Conservation (phyloP, 2,888 invertebrate genomes). For the Tetramorium bicarinatum region DNA sequence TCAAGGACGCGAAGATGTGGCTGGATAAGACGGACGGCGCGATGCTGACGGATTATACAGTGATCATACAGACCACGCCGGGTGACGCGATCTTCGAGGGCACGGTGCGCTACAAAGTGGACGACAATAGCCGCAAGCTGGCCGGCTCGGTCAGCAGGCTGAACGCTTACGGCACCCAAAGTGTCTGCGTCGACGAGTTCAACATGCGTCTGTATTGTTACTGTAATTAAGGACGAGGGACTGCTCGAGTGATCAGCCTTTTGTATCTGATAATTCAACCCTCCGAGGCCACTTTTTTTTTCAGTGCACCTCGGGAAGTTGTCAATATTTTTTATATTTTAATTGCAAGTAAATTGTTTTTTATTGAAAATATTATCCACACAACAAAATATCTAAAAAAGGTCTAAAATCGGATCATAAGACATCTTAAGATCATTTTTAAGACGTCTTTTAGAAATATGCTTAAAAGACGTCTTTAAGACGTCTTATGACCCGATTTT, state of each 20-base stretch:
- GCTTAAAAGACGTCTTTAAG: too few species aligned
- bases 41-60: slow-evolving; percentile 89
- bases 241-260: neutral
- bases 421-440: too few species aligned
- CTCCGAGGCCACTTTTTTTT: too few species aligned
- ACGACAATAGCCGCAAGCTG: slow-evolving; percentile 86
- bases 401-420: too few species aligned
- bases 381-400: too few species aligned
- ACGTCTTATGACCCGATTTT: too few species aligned
- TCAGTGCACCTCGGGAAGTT: too few species aligned
- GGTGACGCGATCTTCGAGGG: slow-evolving; percentile 93
- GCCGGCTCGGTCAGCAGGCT: slow-evolving; percentile 92
- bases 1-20: slow-evolving; percentile 90
- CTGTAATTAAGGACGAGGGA: slow-evolving; percentile 86
- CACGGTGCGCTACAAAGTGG: slow-evolving; percentile 88
- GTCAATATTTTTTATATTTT: too few species aligned
- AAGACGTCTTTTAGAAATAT: too few species aligned
- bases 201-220: slow-evolving; percentile 93
- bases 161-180: slow-evolving; percentile 93
- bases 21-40: slow-evolving; percentile 80
- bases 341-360: too few species aligned
- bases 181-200: slow-evolving; percentile 92
- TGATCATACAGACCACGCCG: slow-evolving; percentile 90
- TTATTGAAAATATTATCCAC: too few species aligned
- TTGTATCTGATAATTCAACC: slow-evolving; percentile 24